These are phyloP conservation scores for Pristionchus fissidentatus DNA, from an alignment of 2,888 invertebrate species.

Conservation along the genomic window DNA sequence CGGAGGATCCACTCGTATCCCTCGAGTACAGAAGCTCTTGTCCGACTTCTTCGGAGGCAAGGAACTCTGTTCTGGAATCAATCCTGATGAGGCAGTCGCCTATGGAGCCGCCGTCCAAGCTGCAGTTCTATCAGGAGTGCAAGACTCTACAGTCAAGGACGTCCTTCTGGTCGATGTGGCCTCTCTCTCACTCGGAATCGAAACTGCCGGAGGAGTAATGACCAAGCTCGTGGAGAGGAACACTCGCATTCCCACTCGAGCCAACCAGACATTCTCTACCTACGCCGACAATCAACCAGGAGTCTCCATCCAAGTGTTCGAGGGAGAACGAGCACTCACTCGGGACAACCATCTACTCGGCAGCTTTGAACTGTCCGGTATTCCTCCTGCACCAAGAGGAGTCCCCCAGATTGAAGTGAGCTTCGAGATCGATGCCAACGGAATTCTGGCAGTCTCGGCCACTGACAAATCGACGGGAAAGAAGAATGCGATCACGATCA, in stretches of 20 bases:
- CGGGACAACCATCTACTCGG: slow-evolving; percentile 77
- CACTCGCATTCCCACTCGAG: slow-evolving; percentile 75
- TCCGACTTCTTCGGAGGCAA: slow-evolving; percentile 86
- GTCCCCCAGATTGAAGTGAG: slow-evolving; percentile 79
- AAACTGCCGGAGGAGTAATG: slow-evolving; percentile 93
- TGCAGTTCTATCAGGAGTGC: slow-evolving; percentile 80
- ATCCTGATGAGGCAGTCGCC: slow-evolving; percentile 98
- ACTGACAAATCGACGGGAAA: slow-evolving; percentile 73
- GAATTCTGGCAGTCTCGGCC: slow-evolving; percentile 73
- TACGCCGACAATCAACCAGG: slow-evolving; percentile 93
- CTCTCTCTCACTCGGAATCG: slow-evolving; percentile 89
- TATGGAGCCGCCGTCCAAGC: slow-evolving; percentile 98
- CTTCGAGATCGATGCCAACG: slow-evolving; percentile 77
- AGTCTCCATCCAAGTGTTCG: slow-evolving; percentile 86
- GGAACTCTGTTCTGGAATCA: slow-evolving; percentile 82
- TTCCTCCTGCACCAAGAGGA: slow-evolving; percentile 75
- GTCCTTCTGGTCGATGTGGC: slow-evolving; percentile 89
- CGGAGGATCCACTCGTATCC: slow-evolving; percentile 96
- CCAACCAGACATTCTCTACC: slow-evolving; percentile 83
- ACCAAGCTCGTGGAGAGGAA: slow-evolving; percentile 86
- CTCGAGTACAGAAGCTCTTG: slow-evolving; percentile 94
- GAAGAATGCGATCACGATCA: slow-evolving; percentile 69
- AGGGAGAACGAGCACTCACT: slow-evolving; percentile 79
- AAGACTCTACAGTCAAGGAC: slow-evolving; percentile 76
- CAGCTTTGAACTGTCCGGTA: slow-evolving; percentile 76